phyloP scores from a whole-genome alignment of 2,113 vertebrate genomes.

The Podocnemis expansa region DNA sequence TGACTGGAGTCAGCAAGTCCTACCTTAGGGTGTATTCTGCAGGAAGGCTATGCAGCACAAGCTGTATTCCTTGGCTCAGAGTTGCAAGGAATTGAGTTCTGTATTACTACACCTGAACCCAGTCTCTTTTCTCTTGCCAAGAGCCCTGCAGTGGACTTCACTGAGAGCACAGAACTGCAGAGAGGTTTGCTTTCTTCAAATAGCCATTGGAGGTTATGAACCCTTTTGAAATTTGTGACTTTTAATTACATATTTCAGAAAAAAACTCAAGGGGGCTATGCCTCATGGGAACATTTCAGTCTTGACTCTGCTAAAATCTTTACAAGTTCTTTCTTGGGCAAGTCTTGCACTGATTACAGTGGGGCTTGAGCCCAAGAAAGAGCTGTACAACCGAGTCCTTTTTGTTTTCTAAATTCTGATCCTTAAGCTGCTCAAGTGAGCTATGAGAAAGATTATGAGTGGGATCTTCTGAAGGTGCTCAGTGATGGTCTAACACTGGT shows the following conservation, averaged over 20 bases:
- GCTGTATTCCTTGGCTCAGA: background rate
- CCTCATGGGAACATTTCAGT: background rate
- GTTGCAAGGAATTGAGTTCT: background rate
- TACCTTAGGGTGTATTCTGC: background rate
- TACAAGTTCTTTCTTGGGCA: background rate
- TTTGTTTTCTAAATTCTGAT: background rate
- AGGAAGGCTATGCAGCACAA: background rate
- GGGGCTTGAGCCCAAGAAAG: background rate
- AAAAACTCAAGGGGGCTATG: background rate
- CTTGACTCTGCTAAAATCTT: background rate
- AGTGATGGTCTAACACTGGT: background rate
- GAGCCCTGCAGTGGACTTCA: background rate
- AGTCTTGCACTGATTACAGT: background rate
- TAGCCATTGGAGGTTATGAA: background rate
- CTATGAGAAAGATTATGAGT: background rate
- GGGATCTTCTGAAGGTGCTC: background rate
- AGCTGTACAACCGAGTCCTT: background rate
- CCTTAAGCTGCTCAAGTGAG: background rate
- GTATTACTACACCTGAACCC: background rate
- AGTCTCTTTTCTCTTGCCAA: background rate
- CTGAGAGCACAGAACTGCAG: background rate
- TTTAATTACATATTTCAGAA: background rate
- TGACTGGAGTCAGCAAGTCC: background rate
- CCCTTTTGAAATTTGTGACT: conserved; percentile 7
- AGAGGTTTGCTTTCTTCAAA: background rate